Evolutionary conservation across 2,797 vertebrate species (phyloP).

Genomic region (Threskiornis aethiopicus): DNA sequence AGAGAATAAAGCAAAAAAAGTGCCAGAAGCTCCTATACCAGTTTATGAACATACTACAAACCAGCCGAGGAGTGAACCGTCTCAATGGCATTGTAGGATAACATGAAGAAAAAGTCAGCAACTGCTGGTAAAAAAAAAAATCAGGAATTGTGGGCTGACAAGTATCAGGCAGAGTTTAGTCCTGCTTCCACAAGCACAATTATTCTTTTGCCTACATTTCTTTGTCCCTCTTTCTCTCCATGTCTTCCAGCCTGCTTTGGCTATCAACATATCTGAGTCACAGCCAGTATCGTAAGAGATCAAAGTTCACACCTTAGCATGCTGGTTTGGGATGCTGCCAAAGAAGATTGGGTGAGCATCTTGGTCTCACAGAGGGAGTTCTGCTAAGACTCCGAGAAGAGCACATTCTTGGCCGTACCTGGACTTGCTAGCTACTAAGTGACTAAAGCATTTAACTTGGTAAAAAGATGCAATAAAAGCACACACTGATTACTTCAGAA

Average conservation of each 20-base stretch:
- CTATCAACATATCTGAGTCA: neutral
- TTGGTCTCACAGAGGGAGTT: neutral
- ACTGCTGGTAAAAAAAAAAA: neutral
- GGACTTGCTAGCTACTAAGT: neutral
- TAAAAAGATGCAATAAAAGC: neutral
- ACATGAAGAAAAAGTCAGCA: neutral
- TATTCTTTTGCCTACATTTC: neutral
- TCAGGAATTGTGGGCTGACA: neutral
- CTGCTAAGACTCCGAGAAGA: neutral
- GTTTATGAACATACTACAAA: neutral
- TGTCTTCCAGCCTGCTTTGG: neutral
- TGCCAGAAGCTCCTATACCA: neutral
- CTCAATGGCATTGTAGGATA: neutral
- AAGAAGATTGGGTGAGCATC: neutral
- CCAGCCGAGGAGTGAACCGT: accelerated
- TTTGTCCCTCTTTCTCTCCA: neutral
- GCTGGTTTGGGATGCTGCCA: neutral
- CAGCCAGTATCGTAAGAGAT: neutral
- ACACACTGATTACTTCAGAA: neutral
- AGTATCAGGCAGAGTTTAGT: neutral
- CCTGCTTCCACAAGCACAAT: neutral
- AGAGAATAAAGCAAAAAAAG: neutral
- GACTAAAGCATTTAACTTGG: neutral
- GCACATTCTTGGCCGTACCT: neutral
- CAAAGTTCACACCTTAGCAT: neutral